Evolutionary conservation across 2,113 vertebrate genomes (phyloP), one percentile per base, ranked within the genome.

Genomic region (Bujurquina vittata): DNA sequence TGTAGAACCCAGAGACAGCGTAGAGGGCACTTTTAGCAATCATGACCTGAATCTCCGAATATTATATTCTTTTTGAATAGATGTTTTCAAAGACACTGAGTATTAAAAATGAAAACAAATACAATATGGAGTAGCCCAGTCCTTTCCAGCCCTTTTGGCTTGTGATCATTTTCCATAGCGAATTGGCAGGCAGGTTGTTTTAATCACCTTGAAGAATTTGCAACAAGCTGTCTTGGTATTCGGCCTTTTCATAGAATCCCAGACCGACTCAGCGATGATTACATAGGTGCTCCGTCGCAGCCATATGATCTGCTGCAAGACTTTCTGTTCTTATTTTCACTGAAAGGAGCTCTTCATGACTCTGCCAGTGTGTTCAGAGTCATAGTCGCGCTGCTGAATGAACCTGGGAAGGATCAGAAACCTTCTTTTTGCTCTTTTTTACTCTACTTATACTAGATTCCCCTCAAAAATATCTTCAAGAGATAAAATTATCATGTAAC

Each of bases 1-100:
- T 67, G 67, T 60, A 61, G 40, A 77, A 37, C 52, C 26, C 23
- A 31, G 33, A 79, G 65, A 58, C 15, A 56, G 31, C 7, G n/a
- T 76, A 65, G 54, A 75, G 23, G 58, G 49, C 33, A 37, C 3
- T 17, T 12, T 55, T n/a, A 3, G 58, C 8, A 26, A 72, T 23
- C n/a, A 63, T 37, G 33, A 57, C 62, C 31, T 26, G 40, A 84
- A 54, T 46, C 46, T 43, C 26, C 17, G 80, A 77, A 80, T 22
- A 1, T 43, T 7, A 69, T 69, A 52, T 52, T 69, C 29, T 29
- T 52, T 69, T 69, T 69, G 20, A 54, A 46, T 49, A 72, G 29
- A 31, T 31, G 6, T 72, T 72, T 11, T 26, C 65, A 31, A 54
- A 72, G 67, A 72, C 67, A 33, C 3, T 54, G 54, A n/a, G 10